Evolutionary conservation across 2,888 invertebrate species (phyloP).

Genomic region (Caenorhabditis uteleia): DNA sequence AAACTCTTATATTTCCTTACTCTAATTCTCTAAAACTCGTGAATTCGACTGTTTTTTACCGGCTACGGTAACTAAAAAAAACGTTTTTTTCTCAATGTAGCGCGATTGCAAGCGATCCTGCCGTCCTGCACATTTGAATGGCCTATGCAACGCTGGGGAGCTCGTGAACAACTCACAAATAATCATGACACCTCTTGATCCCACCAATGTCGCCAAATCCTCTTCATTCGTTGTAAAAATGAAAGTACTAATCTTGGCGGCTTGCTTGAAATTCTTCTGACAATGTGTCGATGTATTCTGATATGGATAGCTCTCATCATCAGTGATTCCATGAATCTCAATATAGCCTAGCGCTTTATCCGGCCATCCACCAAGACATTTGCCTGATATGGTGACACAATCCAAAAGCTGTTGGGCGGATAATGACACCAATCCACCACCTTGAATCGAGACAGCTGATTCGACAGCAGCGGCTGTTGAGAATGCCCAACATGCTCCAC

Average conservation of each 20-base stretch:
- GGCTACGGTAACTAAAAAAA: too few species aligned
- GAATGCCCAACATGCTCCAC: conserved; percentile 35
- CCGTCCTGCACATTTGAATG: too few species aligned
- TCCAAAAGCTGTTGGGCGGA: conserved; percentile 24
- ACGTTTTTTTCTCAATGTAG: too few species aligned
- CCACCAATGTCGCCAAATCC: conserved; percentile 15
- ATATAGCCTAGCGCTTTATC: conserved; percentile 14
- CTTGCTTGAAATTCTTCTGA: neutral
- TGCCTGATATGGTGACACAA: conserved; percentile 17
- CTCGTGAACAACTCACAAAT: too few species aligned
- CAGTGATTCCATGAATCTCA: conserved; percentile 14
- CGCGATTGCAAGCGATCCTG: too few species aligned
- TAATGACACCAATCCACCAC: conserved; percentile 2
- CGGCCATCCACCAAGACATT: conserved; percentile 24
- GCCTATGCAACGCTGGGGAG: too few species aligned
- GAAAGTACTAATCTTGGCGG: conserved; percentile 10
- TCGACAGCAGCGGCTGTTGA: conserved; percentile 18
- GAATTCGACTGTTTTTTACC: too few species aligned
- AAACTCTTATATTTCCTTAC: too few species aligned
- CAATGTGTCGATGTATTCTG: conserved; percentile 8
- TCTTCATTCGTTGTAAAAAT: conserved; percentile 11
- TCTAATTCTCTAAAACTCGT: too few species aligned
- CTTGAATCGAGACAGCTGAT: conserved; percentile 14
- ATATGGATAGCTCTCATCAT: conserved; percentile 14
- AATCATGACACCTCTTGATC: conserved; percentile 10